Evolutionary conservation across 1,140 invertebrate species (phyloP).

Genomic region (Procambarus clarkii): DNA sequence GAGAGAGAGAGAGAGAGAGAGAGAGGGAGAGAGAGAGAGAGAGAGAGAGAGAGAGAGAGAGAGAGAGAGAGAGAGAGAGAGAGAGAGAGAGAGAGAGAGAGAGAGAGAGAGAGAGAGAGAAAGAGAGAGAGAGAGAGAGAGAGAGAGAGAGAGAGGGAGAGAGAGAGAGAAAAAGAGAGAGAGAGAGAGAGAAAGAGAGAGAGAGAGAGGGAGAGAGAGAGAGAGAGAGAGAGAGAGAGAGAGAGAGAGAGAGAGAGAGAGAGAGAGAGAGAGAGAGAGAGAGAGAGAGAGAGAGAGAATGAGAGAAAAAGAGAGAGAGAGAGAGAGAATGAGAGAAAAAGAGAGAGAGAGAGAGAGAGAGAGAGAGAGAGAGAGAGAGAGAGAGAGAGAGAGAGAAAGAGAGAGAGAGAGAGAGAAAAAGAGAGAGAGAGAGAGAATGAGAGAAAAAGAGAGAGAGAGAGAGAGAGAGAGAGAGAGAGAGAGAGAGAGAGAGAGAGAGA

Average conservation of each 20-base stretch:
- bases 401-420: too few species aligned
- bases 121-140: too few species aligned
- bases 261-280: neutral
- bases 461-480: slow-evolving; percentile 8
- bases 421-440: slow-evolving; percentile 4
- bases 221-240: slow-evolving; percentile 9
- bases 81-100: too few species aligned
- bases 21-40: too few species aligned
- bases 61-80: too few species aligned
- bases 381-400: neutral
- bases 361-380: neutral
- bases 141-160: neutral
- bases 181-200: neutral
- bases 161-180: neutral
- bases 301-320: too few species aligned
- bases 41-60: too few species aligned
- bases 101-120: too few species aligned
- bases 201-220: slow-evolving; percentile 4
- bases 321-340: neutral
- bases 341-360: neutral
- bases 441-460: slow-evolving; percentile 10
- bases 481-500: too few species aligned
- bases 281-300: neutral
- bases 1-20: too few species aligned
- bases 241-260: slow-evolving; percentile 9